Evolutionary conservation across 2,888 invertebrate genomes (phyloP).

Genomic region (Caenorhabditis wallacei): DNA sequence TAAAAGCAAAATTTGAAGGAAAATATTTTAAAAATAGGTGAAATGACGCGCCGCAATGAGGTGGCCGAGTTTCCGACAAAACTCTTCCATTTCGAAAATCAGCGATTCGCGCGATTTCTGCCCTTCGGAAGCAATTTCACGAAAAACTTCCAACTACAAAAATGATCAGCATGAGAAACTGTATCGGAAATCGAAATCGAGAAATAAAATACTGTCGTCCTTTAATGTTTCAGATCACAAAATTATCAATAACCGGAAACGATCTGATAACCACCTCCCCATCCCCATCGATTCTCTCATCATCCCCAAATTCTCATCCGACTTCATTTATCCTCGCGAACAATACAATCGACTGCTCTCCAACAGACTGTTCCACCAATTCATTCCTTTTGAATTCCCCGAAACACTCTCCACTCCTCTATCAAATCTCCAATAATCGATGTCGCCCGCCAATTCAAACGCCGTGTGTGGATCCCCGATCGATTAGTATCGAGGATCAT

Average conservation of each 20-base stretch:
- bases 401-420: constrained; percentile 55
- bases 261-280: constrained; percentile 46
- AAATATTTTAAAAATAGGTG: too few species aligned
- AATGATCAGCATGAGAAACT: too few species aligned
- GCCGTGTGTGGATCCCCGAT: constrained; percentile 42
- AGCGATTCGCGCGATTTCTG: too few species aligned
- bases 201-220: too few species aligned
- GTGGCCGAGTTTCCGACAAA: too few species aligned
- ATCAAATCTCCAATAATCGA: constrained; percentile 57
- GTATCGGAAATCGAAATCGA: too few species aligned
- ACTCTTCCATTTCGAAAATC: too few species aligned
- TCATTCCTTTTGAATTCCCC: constrained; percentile 61
- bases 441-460: constrained; percentile 53
- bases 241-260: constrained; percentile 49
- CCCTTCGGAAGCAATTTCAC: too few species aligned
- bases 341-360: constrained; percentile 64
- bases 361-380: constrained; percentile 54
- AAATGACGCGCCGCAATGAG: too few species aligned
- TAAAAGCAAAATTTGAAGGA: too few species aligned
- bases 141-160: too few species aligned
- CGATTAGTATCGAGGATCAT: constrained; percentile 21
- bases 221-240: constrained; percentile 43
- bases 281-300: constrained; percentile 37
- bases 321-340: constrained; percentile 54
- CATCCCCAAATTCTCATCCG: constrained; percentile 36